These are phyloP conservation scores for Trematomus bernacchii DNA, from an alignment of 2,797 vertebrate species.

Conservation along the genomic window DNA sequence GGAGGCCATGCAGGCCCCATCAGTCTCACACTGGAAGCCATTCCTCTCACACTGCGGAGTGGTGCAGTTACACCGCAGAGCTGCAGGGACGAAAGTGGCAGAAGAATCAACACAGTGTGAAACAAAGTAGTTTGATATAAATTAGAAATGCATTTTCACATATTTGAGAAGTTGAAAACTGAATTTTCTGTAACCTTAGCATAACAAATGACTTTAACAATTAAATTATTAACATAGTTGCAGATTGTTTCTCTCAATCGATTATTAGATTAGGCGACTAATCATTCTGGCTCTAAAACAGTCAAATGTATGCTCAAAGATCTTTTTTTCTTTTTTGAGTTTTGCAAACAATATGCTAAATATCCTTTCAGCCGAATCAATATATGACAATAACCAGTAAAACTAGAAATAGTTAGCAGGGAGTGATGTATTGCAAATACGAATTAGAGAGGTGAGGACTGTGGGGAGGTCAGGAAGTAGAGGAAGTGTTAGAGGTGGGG, in stretches of 20 bases:
- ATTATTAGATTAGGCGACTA: too few relatives aligned
- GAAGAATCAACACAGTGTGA: background rate
- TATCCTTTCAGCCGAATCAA: background rate
- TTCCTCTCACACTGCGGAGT: constrained; percentile 87
- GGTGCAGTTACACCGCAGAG: constrained; percentile 92
- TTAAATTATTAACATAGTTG: too few relatives aligned
- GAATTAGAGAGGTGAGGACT: background rate
- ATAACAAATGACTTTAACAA: too few relatives aligned
- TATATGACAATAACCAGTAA: background rate
- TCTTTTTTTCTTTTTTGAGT: too few relatives aligned
- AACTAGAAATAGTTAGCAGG: background rate
- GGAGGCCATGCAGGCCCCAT: constrained; percentile 93
- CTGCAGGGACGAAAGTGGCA: constrained; percentile 70
- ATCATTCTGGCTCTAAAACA: too few relatives aligned
- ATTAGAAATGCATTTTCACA: too few relatives aligned
- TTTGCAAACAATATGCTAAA: background rate
- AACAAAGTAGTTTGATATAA: background rate
- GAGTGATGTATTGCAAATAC: too few relatives aligned
- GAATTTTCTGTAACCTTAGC: too few relatives aligned
- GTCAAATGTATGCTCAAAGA: too few relatives aligned
- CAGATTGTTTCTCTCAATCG: too few relatives aligned
- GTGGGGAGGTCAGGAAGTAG: constrained; percentile 6
- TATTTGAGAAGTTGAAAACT: too few relatives aligned
- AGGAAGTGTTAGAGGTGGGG: constrained; percentile 27
- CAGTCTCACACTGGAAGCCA: constrained; percentile 92